Evolutionary conservation across 2,888 invertebrate genomes (phyloP), one percentile per base, ranked within the genome.

Genomic region (Lydus trimaculatus): DNA sequence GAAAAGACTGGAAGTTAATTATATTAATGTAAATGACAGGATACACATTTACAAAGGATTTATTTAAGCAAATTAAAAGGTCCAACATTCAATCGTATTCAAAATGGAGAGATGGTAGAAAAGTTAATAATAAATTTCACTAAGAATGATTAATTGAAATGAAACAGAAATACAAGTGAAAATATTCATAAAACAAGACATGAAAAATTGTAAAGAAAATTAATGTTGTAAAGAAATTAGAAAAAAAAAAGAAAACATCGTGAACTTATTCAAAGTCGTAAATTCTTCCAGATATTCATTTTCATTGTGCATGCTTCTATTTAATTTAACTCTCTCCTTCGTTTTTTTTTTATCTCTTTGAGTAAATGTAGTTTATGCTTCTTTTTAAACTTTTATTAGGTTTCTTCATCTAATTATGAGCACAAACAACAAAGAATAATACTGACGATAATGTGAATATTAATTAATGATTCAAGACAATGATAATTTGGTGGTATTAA

Each of bases 1-100:
- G 48, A 48, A 48, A 48, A 48, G 48, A 48, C 20, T 48, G 48
- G 20, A 20, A 48, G 48, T 48, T 48, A 48, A 48, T 48, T 48
- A 48, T 23, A n/a, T 20, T 48, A 48, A 48, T 48, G 48, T 11
- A 11, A 48, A 48, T 48, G 48, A 48, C 20, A 48, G 20, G 20
- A 20, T 9, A 48, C 11, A 20, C 48, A 48, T 48, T 48, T 48
- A 17, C 20, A 48, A 48, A 20, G 48, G 9, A 48, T 48, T 20
- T 20, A 48, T 23, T 48, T 48, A 20, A 48, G 11, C 9, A 11
- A 20, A 48, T 48, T 20, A 48, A 48, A 20, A 48, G 11, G 48
- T 48, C 48, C 36, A 36, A 15, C 43, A n/a, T 43, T 43, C n/a
- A 8, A 43, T n/a, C 43, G 43, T 43, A 48, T 48, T 20, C 9